A percentile compares a stretch with the other conserved stretches of the same genome.
Conservation (phyloP, 2,797 vertebrate species). For the Rhadinocentrus ornatus region DNA sequence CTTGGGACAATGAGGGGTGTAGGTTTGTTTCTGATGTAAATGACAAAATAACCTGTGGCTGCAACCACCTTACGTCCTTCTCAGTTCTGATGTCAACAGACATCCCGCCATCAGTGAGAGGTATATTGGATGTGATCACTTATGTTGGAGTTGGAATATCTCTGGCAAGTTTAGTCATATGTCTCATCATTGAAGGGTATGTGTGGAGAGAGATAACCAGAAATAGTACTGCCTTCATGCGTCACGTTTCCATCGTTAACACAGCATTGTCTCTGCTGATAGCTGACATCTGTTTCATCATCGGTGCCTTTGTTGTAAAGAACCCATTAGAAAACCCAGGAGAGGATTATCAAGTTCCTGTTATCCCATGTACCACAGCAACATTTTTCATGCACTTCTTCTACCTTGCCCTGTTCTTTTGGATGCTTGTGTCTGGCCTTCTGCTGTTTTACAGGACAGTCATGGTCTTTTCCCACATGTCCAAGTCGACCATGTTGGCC, state of each 20-base stretch:
- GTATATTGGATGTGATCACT: slow-evolving; percentile 81
- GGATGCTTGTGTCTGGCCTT: slow-evolving; percentile 92
- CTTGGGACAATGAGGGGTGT: slow-evolving; percentile 87
- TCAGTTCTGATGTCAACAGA: slow-evolving; percentile 90
- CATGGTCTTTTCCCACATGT: slow-evolving; percentile 88
- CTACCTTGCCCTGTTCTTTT: slow-evolving; percentile 93
- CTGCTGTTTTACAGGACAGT: slow-evolving; percentile 90
- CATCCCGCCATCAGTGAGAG: slow-evolving; percentile 6
- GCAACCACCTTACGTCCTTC: slow-evolving; percentile 91
- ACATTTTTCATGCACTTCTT: slow-evolving; percentile 94
- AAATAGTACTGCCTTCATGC: slow-evolving; percentile 90
- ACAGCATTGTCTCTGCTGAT: slow-evolving; percentile 88
- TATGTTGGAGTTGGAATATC: slow-evolving; percentile 89
- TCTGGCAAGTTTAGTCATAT: slow-evolving; percentile 84
- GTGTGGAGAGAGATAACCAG: slow-evolving; percentile 90
- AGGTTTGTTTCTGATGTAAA: not conserved
- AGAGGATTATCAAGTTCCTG: slow-evolving; percentile 30
- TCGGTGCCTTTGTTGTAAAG: slow-evolving; percentile 73
- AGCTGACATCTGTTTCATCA: slow-evolving; percentile 90
- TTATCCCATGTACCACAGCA: slow-evolving; percentile 78
- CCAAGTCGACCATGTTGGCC: slow-evolving; percentile 85
- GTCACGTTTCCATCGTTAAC: slow-evolving; percentile 90
- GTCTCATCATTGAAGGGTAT: slow-evolving; percentile 87
- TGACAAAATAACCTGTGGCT: slow-evolving; percentile 51
- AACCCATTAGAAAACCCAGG: slow-evolving; percentile 45